These are phyloP conservation scores for Eospalax fontanierii DNA, from an alignment of 2,797 vertebrate species.

Conservation along the genomic window DNA sequence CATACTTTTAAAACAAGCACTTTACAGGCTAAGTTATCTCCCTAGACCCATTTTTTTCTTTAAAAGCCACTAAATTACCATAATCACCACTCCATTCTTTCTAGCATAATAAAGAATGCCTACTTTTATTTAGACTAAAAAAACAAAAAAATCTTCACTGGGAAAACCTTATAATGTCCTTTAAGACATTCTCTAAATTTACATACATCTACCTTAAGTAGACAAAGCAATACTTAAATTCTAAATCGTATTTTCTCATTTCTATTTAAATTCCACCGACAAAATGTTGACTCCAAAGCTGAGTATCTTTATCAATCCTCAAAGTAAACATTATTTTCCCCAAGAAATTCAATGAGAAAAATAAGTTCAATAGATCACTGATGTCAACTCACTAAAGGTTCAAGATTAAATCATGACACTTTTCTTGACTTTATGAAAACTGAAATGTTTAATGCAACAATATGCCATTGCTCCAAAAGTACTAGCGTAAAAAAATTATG, in stretches of 20 bases:
- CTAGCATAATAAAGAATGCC: conserved; percentile 5
- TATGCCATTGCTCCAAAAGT: background rate
- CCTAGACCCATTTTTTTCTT: conserved; percentile 12
- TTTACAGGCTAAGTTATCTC: too few species aligned
- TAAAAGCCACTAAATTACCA: conserved; percentile 47
- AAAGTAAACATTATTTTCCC: conserved; percentile 52
- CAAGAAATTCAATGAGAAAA: background rate
- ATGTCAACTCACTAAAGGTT: background rate
- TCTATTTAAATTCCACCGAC: conserved; percentile 65
- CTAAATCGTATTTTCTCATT: conserved; percentile 23
- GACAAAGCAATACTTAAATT: conserved; percentile 56
- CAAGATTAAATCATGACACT: background rate
- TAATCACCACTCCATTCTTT: conserved; percentile 28
- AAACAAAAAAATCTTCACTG: background rate
- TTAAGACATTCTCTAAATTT: conserved; percentile 46
- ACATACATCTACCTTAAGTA: conserved; percentile 4
- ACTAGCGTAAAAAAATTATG: conserved; percentile 11
- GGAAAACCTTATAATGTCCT: conserved; percentile 26
- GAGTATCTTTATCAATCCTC: conserved; percentile 30
- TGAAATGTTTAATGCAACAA: conserved; percentile 27
- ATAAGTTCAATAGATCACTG: conserved; percentile 8
- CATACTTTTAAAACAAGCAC: too few species aligned
- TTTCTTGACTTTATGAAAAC: conserved; percentile 32
- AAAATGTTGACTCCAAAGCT: conserved; percentile 19
- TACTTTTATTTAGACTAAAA: conserved; percentile 4